Base-by-base conservation (phyloP, 2,888 invertebrate genomes). In the Idaea dimidiata region DNA sequence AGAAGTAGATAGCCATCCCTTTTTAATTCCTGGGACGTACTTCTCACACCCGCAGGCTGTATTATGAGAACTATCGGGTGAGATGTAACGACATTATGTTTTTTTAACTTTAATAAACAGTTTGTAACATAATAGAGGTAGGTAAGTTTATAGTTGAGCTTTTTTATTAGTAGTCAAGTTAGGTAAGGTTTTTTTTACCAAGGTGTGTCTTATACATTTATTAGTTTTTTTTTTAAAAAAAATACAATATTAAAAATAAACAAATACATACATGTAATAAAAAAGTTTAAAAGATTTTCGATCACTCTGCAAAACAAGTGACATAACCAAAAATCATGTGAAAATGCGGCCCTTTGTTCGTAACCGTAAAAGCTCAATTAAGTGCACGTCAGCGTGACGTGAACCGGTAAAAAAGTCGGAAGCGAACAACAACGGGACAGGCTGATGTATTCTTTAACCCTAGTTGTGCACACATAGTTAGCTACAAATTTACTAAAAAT, bases 1-100 rank as follows among this genome's bases (percentile, higher is more conserved):
- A 75, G 82, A 81, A 81, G 76, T 77, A 75, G 72, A 71, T 67
- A 62, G 72, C 78, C 73, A 70, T 88, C 87, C 73, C 81, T 81
- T 72, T 88, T 80, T 80, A 75, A 74, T 82, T 78, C 83, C 83
- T 85, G 73, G 83, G 85, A 78, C 59, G 77, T 58, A 59, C 85
- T 70, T 60, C 76, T 88, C 81, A 64, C 81, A 81, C 87, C 24
- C 69, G 68, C 72, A 78, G 64, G 61, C 57, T 66, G 59, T 73
- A 70, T 54, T 54, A 76, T 83, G 83, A 74, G 83, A 84, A 74
- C 64, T 63, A 69, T 63, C 70, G 79, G 65, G 69, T 69, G 64
- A 60, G 66, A 69, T 76, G 68, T 68, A 70, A 67, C 66, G 63
- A 71, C 61, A 62, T 55, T 69, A 66, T 59, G 16, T 66, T 70